Evolutionary conservation across 2,888 invertebrate species (phyloP).

Genomic region (Myathropa florea): DNA sequence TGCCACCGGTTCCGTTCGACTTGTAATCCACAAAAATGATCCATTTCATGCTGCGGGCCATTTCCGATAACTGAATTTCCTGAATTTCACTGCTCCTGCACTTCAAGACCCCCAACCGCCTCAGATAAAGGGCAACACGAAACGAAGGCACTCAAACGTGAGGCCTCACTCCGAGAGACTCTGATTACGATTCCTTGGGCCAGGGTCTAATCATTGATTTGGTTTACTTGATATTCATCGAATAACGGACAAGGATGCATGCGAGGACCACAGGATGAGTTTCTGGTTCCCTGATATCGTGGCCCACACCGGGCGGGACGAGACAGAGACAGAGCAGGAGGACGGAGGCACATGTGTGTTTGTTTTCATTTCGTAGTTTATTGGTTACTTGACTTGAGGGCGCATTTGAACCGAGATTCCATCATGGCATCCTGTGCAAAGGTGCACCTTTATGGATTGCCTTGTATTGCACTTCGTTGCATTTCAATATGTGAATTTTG

Average conservation of each 20-base stretch:
- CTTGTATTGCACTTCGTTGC: constrained; percentile 34
- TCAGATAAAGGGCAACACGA: background rate
- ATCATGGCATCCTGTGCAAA: background rate
- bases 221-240: constrained; percentile 59
- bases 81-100: constrained; percentile 11
- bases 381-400: constrained; percentile 58
- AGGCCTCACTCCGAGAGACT: background rate
- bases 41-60: constrained; percentile 26
- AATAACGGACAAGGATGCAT: constrained; percentile 16
- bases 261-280: background rate
- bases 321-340: background rate
- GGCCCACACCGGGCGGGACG: no score
- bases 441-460: constrained; percentile 5
- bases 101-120: background rate
- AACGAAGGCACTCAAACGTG: background rate
- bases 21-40: constrained; percentile 52
- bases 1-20: constrained; percentile 28
- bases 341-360: constrained; percentile 24
- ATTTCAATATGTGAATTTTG: constrained; percentile 44
- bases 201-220: constrained; percentile 57
- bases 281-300: background rate
- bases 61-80: constrained; percentile 27
- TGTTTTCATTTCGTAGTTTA: constrained; percentile 54
- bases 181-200: constrained; percentile 15
- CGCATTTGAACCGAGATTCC: constrained; percentile 20